phyloP scores from a whole-genome alignment of 2,113 vertebrate genomes.

The Canis aureus region DNA sequence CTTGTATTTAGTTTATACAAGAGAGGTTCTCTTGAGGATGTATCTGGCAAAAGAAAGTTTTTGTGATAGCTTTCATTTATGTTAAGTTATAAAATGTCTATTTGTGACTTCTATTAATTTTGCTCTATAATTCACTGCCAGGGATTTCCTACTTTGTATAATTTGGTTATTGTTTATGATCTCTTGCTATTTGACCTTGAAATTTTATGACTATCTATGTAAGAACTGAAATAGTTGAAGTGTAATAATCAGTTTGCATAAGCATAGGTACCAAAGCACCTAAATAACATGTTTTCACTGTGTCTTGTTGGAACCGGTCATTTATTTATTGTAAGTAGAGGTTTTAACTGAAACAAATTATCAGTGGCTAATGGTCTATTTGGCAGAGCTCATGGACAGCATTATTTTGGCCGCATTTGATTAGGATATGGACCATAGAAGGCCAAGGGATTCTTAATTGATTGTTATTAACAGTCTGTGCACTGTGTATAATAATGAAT shows the following conservation, averaged over 20 bases:
- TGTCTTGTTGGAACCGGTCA: background rate
- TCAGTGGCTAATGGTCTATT: constrained; percentile 53
- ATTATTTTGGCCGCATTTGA: constrained; percentile 46
- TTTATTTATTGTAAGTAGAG: constrained; percentile 18
- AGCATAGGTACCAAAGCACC: background rate
- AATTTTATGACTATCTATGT: background rate
- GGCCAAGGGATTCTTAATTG: background rate
- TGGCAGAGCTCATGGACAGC: constrained; percentile 51
- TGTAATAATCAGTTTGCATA: background rate
- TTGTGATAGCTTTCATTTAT: background rate
- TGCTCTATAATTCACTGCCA: background rate
- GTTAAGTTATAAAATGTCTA: background rate
- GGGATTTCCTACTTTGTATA: constrained; percentile 1
- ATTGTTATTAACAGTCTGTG: constrained; percentile 40
- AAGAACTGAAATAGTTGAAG: background rate
- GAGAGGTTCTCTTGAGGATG: background rate
- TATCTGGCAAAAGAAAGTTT: background rate
- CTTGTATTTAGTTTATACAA: background rate
- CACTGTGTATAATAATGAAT: constrained; percentile 48
- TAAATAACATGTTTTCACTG: background rate
- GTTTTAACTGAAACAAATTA: constrained; percentile 63
- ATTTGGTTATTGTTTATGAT: background rate
- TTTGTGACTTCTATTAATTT: background rate
- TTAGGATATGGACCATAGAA: constrained; percentile 23
- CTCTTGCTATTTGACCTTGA: constrained; percentile 47